Conservation (phyloP, 2,797 vertebrate genomes). For the Apogon hyalosoma region DNA sequence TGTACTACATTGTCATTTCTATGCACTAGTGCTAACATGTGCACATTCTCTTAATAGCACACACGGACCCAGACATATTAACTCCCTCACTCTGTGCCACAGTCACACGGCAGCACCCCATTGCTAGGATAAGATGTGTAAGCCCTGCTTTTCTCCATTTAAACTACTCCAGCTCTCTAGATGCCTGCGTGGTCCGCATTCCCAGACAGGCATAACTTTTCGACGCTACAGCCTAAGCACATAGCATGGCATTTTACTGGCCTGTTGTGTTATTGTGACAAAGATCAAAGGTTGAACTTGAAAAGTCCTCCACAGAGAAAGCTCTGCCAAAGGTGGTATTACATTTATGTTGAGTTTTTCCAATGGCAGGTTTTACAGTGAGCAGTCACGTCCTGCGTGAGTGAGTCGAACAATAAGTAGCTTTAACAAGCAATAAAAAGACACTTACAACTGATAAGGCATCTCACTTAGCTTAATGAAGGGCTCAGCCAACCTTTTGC, state of each 20-base stretch:
- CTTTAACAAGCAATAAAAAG: conserved; percentile 82
- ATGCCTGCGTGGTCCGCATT: conserved; percentile 55
- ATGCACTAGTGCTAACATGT: conserved; percentile 34
- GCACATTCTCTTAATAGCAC: conserved; percentile 32
- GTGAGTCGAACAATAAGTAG: conserved; percentile 67
- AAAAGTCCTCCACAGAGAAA: conserved; percentile 65
- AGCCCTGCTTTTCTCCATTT: conserved; percentile 49
- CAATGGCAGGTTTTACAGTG: conserved; percentile 1
- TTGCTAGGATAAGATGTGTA: conserved; percentile 60
- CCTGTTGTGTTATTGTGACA: conserved; percentile 75
- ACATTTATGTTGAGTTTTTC: conserved; percentile 21
- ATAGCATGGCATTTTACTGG: conserved; percentile 73
- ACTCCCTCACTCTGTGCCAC: conserved; percentile 38
- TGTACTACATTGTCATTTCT: conserved; percentile 30
- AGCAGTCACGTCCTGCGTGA: conserved; percentile 58
- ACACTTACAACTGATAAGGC: conserved; percentile 76
- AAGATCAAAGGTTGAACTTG: conserved; percentile 82
- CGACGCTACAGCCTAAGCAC: conserved; percentile 55
- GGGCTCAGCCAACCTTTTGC: conserved; percentile 46
- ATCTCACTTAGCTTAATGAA: conserved; percentile 73
- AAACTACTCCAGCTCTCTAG: conserved; percentile 38
- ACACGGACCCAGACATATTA: conserved; percentile 49
- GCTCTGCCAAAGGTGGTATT: conserved; percentile 59
- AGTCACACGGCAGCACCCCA: conserved; percentile 54
- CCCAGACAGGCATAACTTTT: conserved; percentile 72